Conservation (phyloP, 1,140 invertebrate species). For the Papilio polytes region DNA sequence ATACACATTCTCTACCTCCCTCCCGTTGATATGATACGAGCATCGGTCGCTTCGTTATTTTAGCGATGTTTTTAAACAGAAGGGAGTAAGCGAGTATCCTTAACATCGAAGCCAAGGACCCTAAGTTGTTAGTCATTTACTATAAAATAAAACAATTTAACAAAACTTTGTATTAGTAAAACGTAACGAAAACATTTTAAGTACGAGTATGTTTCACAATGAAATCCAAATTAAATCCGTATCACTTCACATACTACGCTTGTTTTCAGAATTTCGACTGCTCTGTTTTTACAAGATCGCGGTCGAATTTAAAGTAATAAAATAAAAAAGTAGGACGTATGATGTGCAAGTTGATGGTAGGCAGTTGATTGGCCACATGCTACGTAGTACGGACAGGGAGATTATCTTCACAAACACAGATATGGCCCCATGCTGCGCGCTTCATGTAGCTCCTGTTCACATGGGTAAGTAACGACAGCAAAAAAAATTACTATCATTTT, state of each 20-base stretch:
- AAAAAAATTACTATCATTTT: constrained; percentile 34
- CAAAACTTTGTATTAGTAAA: too few species aligned
- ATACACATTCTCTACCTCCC: too few species aligned
- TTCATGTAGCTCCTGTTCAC: constrained; percentile 64
- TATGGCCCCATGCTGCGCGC: constrained; percentile 67
- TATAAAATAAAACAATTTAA: too few species aligned
- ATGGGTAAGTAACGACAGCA: constrained; percentile 54
- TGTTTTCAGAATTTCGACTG: neutral
- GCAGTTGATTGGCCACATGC: constrained; percentile 20
- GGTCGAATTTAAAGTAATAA: neutral
- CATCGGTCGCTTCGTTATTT: too few species aligned
- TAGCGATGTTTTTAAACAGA: too few species aligned
- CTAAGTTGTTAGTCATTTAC: too few species aligned
- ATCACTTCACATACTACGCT: too few species aligned
- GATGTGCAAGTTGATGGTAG: neutral
- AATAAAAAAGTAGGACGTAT: neutral
- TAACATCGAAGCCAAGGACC: too few species aligned
- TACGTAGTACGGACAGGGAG: constrained; percentile 52
- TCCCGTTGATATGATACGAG: too few species aligned
- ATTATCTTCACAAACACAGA: constrained; percentile 68
- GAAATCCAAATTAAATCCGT: too few species aligned
- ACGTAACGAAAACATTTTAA: neutral
- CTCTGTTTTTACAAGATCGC: constrained; percentile 6
- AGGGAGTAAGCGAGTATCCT: too few species aligned
- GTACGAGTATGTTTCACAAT: too few species aligned